Conservation (phyloP, 1,140 invertebrate genomes). For the Colletes gigas region DNA sequence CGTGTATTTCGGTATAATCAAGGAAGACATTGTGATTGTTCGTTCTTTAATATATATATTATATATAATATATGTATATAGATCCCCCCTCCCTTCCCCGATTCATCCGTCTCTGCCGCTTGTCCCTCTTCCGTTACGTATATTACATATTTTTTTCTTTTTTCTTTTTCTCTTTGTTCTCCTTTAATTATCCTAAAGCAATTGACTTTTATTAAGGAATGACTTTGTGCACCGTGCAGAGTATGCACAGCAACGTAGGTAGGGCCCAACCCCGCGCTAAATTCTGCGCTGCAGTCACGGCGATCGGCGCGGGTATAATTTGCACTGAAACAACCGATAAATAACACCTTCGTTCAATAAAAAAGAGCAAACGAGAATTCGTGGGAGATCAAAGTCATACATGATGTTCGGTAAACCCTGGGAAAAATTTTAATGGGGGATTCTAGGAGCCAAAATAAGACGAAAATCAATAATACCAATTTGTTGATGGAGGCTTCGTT, state of each 20-base stretch:
- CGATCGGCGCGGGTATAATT: constrained; percentile 68
- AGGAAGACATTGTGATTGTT: constrained; percentile 70
- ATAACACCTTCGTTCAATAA: neutral
- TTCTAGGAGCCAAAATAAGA: too few species aligned
- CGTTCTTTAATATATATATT: constrained; percentile 56
- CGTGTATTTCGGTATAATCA: constrained; percentile 67
- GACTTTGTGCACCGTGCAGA: constrained; percentile 72
- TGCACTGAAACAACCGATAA: constrained; percentile 70
- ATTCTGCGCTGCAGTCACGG: constrained; percentile 69
- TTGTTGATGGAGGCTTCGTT: too few species aligned
- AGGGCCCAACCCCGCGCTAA: constrained; percentile 68
- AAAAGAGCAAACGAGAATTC: neutral
- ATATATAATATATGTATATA: constrained; percentile 29
- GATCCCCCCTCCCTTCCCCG: constrained; percentile 4
- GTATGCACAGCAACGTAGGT: constrained; percentile 68
- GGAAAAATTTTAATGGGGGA: too few species aligned
- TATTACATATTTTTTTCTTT: constrained; percentile 36
- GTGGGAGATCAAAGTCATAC: too few species aligned
- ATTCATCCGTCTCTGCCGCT: constrained; percentile 20
- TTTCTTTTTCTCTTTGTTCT: constrained; percentile 43
- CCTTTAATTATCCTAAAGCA: constrained; percentile 76
- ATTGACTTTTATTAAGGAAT: constrained; percentile 79
- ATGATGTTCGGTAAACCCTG: too few species aligned
- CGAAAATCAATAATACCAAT: too few species aligned
- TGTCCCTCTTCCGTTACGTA: constrained; percentile 41